Percentiles rank a stretch among this genome's conserved stretches.
phyloP scores from a whole-genome alignment of 1,140 invertebrate species.

The Steinernema khuongi region DNA sequence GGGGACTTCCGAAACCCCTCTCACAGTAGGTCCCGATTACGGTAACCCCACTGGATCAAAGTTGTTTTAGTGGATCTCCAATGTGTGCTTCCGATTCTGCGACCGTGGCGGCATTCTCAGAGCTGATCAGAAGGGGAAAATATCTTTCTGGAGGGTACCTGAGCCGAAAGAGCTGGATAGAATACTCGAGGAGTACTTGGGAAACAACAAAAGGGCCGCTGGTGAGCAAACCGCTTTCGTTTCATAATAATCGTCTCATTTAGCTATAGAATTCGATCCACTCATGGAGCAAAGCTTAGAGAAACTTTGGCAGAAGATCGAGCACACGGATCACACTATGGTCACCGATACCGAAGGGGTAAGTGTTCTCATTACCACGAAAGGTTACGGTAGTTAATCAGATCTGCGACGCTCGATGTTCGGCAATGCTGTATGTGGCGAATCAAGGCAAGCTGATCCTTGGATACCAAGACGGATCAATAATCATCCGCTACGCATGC shows the following conservation, averaged over 20 bases:
- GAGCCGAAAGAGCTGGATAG: slow-evolving; percentile 39
- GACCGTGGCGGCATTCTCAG: slow-evolving; percentile 67
- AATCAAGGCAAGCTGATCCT: slow-evolving; percentile 85
- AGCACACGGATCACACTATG: slow-evolving; percentile 36
- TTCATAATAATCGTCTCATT: neutral
- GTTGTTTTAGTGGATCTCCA: slow-evolving; percentile 24
- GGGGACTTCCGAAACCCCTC: slow-evolving; percentile 26
- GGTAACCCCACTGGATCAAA: slow-evolving; percentile 17
- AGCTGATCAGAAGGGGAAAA: slow-evolving; percentile 42
- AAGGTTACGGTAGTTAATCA: slow-evolving; percentile 14
- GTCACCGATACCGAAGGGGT: slow-evolving; percentile 29
- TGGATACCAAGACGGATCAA: slow-evolving; percentile 87
- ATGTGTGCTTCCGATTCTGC: slow-evolving; percentile 56
- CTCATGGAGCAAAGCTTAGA: slow-evolving; percentile 42
- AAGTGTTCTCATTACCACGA: no score
- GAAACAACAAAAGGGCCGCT: slow-evolving; percentile 45
- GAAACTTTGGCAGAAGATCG: slow-evolving; percentile 45
- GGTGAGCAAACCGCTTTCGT: no score
- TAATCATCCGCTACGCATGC: slow-evolving; percentile 91
- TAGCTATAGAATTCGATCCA: slow-evolving; percentile 22
- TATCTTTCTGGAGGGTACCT: slow-evolving; percentile 47
- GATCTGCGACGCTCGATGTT: slow-evolving; percentile 58
- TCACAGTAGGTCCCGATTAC: slow-evolving; percentile 31
- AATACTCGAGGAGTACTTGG: slow-evolving; percentile 46
- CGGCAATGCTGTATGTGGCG: slow-evolving; percentile 84